A percentile compares a stretch with the other conserved stretches of the same genome.
These are phyloP conservation scores for Sitobion miscanthi DNA, from an alignment of 1,140 invertebrate genomes.

Conservation along the genomic window DNA sequence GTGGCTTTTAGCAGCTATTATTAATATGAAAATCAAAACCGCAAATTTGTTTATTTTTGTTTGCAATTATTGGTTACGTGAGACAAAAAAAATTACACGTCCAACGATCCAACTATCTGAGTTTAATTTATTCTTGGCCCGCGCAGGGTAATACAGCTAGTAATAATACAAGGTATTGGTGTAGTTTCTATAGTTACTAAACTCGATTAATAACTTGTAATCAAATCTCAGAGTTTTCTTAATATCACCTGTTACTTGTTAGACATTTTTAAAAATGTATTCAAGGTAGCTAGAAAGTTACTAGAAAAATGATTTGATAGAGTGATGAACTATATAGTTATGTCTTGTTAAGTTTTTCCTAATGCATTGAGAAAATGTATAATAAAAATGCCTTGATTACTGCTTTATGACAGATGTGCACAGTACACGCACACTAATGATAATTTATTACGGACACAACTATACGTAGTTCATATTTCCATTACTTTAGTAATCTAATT, in stretches of 20 bases:
- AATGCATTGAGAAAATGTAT: neutral
- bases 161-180: neutral
- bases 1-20: too few relatives aligned
- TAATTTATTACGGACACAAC: neutral
- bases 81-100: too few relatives aligned
- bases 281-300: neutral
- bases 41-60: too few relatives aligned
- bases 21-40: too few relatives aligned
- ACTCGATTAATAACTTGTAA: neutral
- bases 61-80: too few relatives aligned
- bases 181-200: neutral
- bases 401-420: neutral
- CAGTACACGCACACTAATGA: neutral
- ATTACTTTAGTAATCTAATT: neutral
- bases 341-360: neutral
- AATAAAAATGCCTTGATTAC: neutral
- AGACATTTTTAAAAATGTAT: neutral
- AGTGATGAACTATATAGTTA: neutral
- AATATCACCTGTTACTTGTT: neutral
- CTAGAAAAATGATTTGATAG: neutral
- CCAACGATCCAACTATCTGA: too few relatives aligned
- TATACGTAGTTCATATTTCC: neutral
- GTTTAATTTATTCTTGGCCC: too few relatives aligned
- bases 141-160: too few relatives aligned
- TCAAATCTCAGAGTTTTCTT: neutral